Base-by-base conservation (phyloP, 2,797 vertebrate genomes). In the Pseudopleuronectes americanus region DNA sequence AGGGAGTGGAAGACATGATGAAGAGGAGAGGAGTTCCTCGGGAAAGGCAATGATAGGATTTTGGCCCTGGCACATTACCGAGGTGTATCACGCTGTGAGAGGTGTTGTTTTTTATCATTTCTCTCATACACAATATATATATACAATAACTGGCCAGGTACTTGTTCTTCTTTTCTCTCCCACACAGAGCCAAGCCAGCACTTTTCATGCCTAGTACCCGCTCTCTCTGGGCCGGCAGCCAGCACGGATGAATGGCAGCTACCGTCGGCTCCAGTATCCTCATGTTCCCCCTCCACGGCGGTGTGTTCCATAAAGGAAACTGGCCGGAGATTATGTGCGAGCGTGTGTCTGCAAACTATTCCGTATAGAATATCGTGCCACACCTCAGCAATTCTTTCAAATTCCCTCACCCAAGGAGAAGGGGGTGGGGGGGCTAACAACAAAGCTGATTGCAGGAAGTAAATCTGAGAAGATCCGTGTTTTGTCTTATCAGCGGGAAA, bases 261-360 rank as follows among this genome's bases (percentile, higher is more conserved):
- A 74, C 71, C 70, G 70, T 65, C 59, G 31, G 80, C 74, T 77
- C 73, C 6, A 73, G 69, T 83, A 72, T 79, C 73, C 79, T 80
- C 77, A 77, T 80, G 78, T 84, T 81, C 71, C 71, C 71, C 55
- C 77, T 68, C 77, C 82, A 84, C 66, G 83, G 77, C 81, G 54
- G 48, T 80, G 89, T 86, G 76, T 88, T 91, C 80, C 79, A 86
- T 88, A 80, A 89, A 74, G 79, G 80, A 85, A 84, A 65, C 71
- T 70, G 71, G 81, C 81, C 80, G 71, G 58, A 74, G 68, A 84
- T 84, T 81, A 84, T 80, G 76, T 80, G 79, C 56, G 78, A 85
- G 71, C 10, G 24, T 33, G 23, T 74, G 66, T 82, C 57, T 79
- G 75, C 74, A 80, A 80, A 82, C 65, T 38, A 49, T 57, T 80